Base-by-base conservation (phyloP, 2,113 vertebrate genomes). In the Genyomyrus donnyi region DNA sequence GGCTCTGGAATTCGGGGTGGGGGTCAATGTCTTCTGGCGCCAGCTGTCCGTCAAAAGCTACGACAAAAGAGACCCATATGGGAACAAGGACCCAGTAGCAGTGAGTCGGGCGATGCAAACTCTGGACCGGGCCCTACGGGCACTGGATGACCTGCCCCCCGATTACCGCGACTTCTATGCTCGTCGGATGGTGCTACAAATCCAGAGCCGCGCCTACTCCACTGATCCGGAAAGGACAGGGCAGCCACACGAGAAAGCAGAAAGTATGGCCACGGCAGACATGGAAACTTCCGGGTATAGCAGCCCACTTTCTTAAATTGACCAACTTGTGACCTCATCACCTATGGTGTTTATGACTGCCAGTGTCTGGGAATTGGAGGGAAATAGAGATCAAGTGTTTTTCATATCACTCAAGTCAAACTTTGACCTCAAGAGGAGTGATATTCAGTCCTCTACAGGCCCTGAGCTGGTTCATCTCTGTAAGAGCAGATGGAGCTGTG, bases 151-250 rank as follows among this genome's bases (percentile, higher is more conserved):
- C 62, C 96, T 99, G 3, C 98, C 97, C 0, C 95, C 96, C 2
- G 98, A 99, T 84, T 98, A 99, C 10, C 94, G 94, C 62, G 98
- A 99, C 94, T 99, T 99, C 90, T 99, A 99, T 49, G 98, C 97
- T 0, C 97, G 98, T 15, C 96, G 96, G 27, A 99, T 99, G 98
- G 97, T 98, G 48, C 95, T 97, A 92, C 96, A 95, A 9, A 97
- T 99, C 91, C 97, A 98, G 91, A 96, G 95, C 90, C 96, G 96
- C 93, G 96, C 96, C 0, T 96, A 95, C 62, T 95, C 94, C 87
- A 90, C 89, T 15, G 50, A 19, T 6, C 17, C 5, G 0, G 17
- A 10, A 2, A 11, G 24, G 17, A 31, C n/a, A 58, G 0, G 1
- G 5, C 85, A 88, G 31, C 42, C 19, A 48, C 50, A 66, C 13